These are phyloP conservation scores for Maccullochella peelii DNA, from an alignment of 2,113 vertebrate genomes.

Conservation along the genomic window DNA sequence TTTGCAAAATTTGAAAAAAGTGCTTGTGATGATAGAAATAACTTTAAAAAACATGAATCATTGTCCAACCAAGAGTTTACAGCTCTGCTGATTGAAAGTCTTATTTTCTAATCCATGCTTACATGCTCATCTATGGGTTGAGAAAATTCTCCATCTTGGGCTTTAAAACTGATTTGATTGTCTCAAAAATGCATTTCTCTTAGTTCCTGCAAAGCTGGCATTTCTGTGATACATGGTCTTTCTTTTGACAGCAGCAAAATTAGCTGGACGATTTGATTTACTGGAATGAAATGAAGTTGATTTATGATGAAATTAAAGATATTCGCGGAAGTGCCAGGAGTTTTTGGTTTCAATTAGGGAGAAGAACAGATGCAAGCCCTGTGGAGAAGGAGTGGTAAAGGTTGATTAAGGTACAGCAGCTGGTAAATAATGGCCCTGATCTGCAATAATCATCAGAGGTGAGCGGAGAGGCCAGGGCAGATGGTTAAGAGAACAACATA, in stretches of 20 bases:
- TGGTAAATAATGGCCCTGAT: conserved; percentile 22
- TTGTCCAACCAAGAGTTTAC: background rate
- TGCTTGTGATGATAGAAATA: background rate
- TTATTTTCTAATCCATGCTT: background rate
- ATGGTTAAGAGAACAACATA: background rate
- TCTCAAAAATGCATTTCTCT: background rate
- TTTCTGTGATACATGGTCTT: background rate
- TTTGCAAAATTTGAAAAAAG: background rate
- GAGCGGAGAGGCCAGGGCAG: background rate
- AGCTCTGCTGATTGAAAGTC: background rate
- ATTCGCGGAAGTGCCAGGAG: background rate
- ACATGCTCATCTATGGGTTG: background rate
- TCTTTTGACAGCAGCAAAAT: background rate
- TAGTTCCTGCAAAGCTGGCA: background rate
- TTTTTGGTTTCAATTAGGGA: conserved; percentile 1
- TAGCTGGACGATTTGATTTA: background rate
- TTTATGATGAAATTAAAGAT: conserved; percentile 9
- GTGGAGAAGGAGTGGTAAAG: background rate
- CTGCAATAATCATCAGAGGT: conserved; percentile 10
- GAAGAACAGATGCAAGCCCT: background rate
- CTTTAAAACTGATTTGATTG: background rate
- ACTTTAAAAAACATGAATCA: background rate
- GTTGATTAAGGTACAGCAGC: background rate
- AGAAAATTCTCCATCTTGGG: background rate
- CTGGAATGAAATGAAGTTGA: background rate